phyloP scores from a whole-genome alignment of 2,113 vertebrate species.

The Piaya cayana region DNA sequence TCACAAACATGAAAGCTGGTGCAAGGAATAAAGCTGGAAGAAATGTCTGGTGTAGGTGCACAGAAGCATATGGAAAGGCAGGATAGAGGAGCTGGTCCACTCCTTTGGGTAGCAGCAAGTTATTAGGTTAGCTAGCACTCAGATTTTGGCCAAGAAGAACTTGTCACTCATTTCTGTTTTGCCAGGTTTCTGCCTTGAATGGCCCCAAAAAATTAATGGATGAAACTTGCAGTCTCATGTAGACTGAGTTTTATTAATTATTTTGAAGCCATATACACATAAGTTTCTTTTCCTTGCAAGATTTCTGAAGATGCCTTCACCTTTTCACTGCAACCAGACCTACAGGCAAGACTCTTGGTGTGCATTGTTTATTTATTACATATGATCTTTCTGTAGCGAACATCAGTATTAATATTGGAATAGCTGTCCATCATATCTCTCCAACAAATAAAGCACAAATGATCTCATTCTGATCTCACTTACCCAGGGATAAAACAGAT shows the following conservation, averaged over 20 bases:
- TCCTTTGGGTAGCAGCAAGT: neutral
- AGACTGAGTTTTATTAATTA: neutral
- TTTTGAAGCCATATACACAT: neutral
- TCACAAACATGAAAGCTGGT: neutral
- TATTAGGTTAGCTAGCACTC: neutral
- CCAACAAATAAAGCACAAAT: neutral
- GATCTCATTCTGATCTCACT: neutral
- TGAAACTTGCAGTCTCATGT: neutral
- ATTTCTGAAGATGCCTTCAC: neutral
- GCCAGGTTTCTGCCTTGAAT: neutral
- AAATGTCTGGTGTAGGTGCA: neutral
- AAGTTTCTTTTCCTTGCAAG: neutral
- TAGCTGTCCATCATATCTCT: neutral
- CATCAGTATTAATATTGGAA: constrained; percentile 20
- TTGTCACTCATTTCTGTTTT: neutral
- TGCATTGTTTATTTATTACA: neutral
- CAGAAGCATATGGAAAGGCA: neutral
- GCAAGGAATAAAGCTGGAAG: neutral
- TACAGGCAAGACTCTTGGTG: neutral
- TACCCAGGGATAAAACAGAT: neutral
- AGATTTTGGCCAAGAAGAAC: neutral
- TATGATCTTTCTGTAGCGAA: neutral
- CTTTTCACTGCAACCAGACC: neutral
- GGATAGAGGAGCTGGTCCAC: neutral
- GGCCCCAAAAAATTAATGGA: neutral